Conservation (phyloP, 2,888 invertebrate genomes). For the Sepiola atlantica region DNA sequence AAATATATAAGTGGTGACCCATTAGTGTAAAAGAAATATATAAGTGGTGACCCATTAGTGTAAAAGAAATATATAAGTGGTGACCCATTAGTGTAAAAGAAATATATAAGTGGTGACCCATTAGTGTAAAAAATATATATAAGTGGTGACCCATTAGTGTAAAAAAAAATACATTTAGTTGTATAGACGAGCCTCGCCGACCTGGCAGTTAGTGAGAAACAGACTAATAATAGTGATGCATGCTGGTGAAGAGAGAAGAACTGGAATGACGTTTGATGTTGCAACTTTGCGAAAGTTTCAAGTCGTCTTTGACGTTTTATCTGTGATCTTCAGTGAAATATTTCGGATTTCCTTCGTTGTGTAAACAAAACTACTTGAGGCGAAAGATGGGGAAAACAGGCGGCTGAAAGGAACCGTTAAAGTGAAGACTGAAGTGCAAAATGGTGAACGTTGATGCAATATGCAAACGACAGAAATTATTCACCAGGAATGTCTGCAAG, state of each 20-base stretch:
- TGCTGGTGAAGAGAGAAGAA: neutral
- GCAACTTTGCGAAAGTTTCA: neutral
- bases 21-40: too few species aligned
- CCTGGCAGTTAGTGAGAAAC: neutral
- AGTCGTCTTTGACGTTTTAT: neutral
- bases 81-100: too few species aligned
- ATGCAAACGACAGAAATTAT: neutral
- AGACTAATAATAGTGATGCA: neutral
- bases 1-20: too few species aligned
- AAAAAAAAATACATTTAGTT: too few species aligned
- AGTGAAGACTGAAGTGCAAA: neutral
- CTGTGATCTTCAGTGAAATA: neutral
- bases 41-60: too few species aligned
- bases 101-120: too few species aligned
- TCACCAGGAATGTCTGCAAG: neutral
- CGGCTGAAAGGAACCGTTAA: neutral
- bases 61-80: too few species aligned
- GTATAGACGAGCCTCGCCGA: neutral
- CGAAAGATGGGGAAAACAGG: neutral
- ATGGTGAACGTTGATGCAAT: neutral
- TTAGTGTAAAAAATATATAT: too few species aligned
- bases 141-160: too few species aligned
- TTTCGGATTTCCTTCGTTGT: slow-evolving; percentile 10
- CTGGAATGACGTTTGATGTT: neutral
- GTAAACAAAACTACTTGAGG: neutral